Evolutionary conservation across 2,113 vertebrate genomes (phyloP).

Genomic region (Bubalus kerabau): DNA sequence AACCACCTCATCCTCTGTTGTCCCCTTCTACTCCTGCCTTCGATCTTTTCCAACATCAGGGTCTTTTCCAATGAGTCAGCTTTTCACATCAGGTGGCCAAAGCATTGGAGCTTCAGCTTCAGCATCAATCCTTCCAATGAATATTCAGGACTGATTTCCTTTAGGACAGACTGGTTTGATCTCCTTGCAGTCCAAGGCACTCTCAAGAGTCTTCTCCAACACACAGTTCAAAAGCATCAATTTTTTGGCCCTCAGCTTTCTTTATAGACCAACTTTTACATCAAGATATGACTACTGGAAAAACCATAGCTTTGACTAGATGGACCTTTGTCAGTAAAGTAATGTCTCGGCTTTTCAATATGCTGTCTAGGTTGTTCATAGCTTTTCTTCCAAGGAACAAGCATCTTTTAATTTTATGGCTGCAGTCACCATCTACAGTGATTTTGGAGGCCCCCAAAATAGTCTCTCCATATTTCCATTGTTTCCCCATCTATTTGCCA

Average conservation of each 20-base stretch:
- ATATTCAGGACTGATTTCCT: neutral
- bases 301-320: neutral
- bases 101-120: neutral
- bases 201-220: neutral
- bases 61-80: neutral
- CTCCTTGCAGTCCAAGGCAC: neutral
- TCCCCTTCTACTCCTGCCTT: neutral
- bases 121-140: neutral
- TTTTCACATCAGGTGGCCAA: neutral
- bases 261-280: neutral
- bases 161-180: neutral
- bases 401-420: neutral
- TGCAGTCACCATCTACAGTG: neutral
- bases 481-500: neutral
- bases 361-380: neutral
- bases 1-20: neutral
- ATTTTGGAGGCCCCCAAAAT: neutral
- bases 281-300: neutral
- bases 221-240: neutral
- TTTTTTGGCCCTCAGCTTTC: neutral
- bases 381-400: neutral
- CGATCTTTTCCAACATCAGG: neutral
- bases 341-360: neutral
- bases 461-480: neutral
- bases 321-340: neutral